Conservation (phyloP, 2,888 invertebrate species). For the Leptopterna dolabrata region DNA sequence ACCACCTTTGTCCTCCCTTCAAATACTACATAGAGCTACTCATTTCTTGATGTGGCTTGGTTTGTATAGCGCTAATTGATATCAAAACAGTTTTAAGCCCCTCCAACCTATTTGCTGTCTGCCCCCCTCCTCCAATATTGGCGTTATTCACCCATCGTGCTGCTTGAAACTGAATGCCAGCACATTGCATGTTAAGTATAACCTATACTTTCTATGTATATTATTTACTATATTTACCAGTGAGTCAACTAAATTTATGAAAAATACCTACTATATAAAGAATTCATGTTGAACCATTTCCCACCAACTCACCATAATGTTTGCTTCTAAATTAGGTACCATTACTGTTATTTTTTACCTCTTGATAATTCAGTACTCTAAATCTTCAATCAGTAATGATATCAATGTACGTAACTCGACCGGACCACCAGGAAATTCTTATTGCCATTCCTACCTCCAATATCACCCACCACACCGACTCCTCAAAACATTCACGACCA, state of each 20-base stretch:
- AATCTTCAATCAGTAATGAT: too few relatives aligned
- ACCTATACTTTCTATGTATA: too few relatives aligned
- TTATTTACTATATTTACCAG: too few relatives aligned
- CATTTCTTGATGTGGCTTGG: background rate
- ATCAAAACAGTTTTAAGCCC: background rate
- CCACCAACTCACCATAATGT: background rate
- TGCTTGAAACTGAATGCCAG: slow-evolving; percentile 13
- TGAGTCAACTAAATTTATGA: too few relatives aligned
- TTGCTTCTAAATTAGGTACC: background rate
- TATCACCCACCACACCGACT: background rate
- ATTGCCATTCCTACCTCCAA: too few relatives aligned
- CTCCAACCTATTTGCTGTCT: background rate
- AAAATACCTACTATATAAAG: too few relatives aligned
- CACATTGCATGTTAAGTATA: slow-evolving; percentile 11
- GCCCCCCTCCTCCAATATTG: background rate
- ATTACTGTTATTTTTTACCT: background rate
- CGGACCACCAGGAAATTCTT: too few relatives aligned
- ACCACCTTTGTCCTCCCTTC: background rate
- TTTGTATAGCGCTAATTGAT: background rate
- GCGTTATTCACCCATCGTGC: background rate
- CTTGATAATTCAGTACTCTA: too few relatives aligned
- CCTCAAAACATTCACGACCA: background rate
- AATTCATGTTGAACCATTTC: too few relatives aligned
- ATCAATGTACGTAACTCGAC: too few relatives aligned
- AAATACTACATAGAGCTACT: background rate